A percentile compares a stretch with the other conserved stretches of the same genome.
Evolutionary conservation across 1,140 invertebrate species (phyloP).

Genomic region (Leptopilina clavipes): DNA sequence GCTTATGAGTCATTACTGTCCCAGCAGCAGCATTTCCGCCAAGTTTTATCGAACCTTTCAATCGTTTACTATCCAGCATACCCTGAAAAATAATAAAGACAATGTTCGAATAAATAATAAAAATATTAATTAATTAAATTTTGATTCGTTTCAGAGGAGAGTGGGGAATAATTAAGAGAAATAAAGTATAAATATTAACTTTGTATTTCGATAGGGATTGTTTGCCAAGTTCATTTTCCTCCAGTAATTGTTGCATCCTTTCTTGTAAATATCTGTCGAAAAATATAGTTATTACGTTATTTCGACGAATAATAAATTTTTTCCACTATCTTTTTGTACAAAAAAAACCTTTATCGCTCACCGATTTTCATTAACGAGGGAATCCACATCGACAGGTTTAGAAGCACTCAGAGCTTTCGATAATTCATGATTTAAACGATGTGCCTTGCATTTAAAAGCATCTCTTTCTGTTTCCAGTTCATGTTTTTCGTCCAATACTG

Average conservation of each 20-base stretch:
- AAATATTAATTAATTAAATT: no score
- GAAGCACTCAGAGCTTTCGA: constrained; percentile 81
- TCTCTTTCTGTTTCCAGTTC: constrained; percentile 88
- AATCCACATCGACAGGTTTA: constrained; percentile 86
- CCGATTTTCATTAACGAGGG: constrained; percentile 87
- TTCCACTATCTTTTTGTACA: not conserved
- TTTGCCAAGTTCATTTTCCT: constrained; percentile 85
- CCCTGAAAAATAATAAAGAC: constrained; percentile 64
- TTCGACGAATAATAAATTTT: constrained; percentile 36
- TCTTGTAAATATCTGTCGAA: constrained; percentile 83
- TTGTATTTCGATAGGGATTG: constrained; percentile 84
- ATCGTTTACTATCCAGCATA: constrained; percentile 78
- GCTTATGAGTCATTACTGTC: constrained; percentile 78
- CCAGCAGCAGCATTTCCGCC: constrained; percentile 74
- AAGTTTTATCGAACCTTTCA: constrained; percentile 78
- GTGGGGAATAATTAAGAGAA: not conserved
- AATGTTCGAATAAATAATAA: no score
- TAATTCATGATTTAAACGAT: constrained; percentile 88
- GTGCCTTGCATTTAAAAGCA: constrained; percentile 89
- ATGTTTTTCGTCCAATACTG: constrained; percentile 90
- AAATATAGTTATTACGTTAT: constrained; percentile 35
- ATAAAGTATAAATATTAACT: constrained; percentile 69
- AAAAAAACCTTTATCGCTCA: constrained; percentile 47
- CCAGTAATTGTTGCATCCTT: constrained; percentile 84
- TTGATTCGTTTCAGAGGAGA: no score